phyloP scores from a whole-genome alignment of 2,113 vertebrate genomes.

The Emydocephalus ijimae region DNA sequence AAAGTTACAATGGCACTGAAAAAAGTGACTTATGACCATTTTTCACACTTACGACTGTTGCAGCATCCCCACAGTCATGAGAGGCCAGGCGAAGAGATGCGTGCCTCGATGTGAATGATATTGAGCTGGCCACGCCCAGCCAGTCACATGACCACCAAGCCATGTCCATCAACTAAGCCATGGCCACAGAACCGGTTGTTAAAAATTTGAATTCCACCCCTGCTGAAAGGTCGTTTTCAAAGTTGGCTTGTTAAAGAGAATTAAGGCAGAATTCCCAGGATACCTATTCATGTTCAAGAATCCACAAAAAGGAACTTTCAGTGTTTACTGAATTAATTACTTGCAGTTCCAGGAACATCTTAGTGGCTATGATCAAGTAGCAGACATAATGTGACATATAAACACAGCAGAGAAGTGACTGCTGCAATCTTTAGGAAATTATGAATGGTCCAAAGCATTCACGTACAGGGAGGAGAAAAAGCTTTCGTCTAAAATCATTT shows the following conservation, averaged over 20 bases:
- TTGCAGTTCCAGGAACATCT: background rate
- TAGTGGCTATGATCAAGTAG: background rate
- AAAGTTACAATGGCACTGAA: too few species aligned
- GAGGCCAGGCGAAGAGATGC: too few species aligned
- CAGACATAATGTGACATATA: background rate
- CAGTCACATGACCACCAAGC: too few species aligned
- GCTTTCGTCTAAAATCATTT: background rate
- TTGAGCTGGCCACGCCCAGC: too few species aligned
- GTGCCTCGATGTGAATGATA: too few species aligned
- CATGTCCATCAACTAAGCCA: too few species aligned
- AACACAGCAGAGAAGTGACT: background rate
- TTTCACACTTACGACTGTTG: too few species aligned
- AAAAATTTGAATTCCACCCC: too few species aligned
- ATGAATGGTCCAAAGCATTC: background rate
- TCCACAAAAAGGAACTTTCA: background rate
- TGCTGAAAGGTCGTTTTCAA: background rate
- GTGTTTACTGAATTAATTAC: background rate
- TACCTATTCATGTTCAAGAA: background rate
- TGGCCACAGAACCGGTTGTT: too few species aligned
- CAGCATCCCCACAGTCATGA: too few species aligned
- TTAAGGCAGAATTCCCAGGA: background rate
- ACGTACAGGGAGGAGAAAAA: background rate
- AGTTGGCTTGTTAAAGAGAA: background rate
- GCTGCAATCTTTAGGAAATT: background rate
- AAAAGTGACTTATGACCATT: too few species aligned